A percentile compares a stretch with the other conserved stretches of the same genome.
phyloP scores from a whole-genome alignment of 2,113 vertebrate species.

The Siphamia tubifer region DNA sequence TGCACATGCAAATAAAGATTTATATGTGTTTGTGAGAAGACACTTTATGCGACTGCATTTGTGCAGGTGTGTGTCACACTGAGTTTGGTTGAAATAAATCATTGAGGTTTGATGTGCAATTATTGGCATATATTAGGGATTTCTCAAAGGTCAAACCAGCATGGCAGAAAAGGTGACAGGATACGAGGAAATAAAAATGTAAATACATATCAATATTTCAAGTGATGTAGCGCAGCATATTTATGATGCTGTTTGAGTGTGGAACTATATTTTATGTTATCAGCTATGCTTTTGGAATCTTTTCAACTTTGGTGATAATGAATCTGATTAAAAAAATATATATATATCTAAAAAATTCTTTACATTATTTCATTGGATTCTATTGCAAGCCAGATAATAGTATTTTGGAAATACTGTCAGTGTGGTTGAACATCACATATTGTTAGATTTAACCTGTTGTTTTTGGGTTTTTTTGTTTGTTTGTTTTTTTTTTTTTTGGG shows the following conservation, averaged over 20 bases:
- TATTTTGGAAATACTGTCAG: too few relatives aligned
- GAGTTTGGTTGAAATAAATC: constrained; percentile 84
- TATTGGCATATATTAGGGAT: constrained; percentile 95
- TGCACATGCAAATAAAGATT: constrained; percentile 35
- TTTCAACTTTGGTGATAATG: too few relatives aligned
- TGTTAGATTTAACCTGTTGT: constrained; percentile 1
- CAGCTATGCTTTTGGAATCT: too few relatives aligned
- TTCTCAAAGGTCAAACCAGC: constrained; percentile 91
- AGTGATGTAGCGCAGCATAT: too few relatives aligned
- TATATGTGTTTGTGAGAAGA: constrained; percentile 18
- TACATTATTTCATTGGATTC: too few relatives aligned
- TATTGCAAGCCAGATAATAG: too few relatives aligned
- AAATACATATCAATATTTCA: constrained; percentile 87
- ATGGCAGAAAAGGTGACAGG: constrained; percentile 67
- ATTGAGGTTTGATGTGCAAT: constrained; percentile 95
- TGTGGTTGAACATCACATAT: too few relatives aligned
- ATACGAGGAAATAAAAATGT: constrained; percentile 90
- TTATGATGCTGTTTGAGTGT: constrained; percentile 82
- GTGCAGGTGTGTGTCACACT: background rate
- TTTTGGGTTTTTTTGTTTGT: too few relatives aligned
- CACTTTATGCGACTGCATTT: background rate
- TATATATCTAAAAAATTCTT: too few relatives aligned
- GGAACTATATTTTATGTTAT: constrained; percentile 55
- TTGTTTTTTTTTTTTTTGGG: too few relatives aligned
- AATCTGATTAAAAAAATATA: too few relatives aligned